Conservation (phyloP, 2,888 invertebrate species). For the Fragum fragum region DNA sequence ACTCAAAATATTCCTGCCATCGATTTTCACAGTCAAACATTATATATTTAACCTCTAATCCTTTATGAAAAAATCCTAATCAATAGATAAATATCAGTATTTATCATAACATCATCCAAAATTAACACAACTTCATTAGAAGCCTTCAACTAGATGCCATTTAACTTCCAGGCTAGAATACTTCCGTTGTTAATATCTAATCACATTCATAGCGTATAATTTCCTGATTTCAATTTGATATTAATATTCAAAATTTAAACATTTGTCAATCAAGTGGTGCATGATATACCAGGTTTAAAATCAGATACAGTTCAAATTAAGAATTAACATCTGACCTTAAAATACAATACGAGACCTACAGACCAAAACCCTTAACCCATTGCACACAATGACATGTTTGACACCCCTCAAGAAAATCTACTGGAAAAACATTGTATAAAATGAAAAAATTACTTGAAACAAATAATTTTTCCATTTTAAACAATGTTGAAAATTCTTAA, state of each 20-base stretch:
- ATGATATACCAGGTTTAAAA: slow-evolving; percentile 5
- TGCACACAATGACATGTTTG: no score
- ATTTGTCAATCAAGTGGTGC: slow-evolving; percentile 9
- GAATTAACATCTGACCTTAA: slow-evolving; percentile 1
- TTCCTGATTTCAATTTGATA: not conserved
- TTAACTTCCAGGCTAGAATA: not conserved
- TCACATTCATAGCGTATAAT: not conserved
- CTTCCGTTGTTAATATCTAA: not conserved
- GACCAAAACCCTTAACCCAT: slow-evolving; percentile 1
- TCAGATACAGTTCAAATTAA: not conserved
- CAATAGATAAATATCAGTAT: no score
- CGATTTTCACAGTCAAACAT: slow-evolving; percentile 15
- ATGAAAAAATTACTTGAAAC: no score
- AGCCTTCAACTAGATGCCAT: not conserved
- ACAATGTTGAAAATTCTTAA: no score
- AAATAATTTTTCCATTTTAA: no score
- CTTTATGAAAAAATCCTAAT: no score
- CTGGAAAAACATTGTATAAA: no score
- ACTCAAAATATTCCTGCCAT: slow-evolving; percentile 61
- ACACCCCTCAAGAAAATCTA: no score
- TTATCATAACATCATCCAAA: no score
- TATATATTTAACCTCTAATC: not conserved
- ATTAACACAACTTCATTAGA: not conserved
- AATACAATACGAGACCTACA: not conserved
- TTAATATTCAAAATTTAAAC: not conserved